Percentiles rank a stretch among this genome's conserved stretches.
Conservation (phyloP, 2,113 vertebrate species). For the Carettochelys insculpta region DNA sequence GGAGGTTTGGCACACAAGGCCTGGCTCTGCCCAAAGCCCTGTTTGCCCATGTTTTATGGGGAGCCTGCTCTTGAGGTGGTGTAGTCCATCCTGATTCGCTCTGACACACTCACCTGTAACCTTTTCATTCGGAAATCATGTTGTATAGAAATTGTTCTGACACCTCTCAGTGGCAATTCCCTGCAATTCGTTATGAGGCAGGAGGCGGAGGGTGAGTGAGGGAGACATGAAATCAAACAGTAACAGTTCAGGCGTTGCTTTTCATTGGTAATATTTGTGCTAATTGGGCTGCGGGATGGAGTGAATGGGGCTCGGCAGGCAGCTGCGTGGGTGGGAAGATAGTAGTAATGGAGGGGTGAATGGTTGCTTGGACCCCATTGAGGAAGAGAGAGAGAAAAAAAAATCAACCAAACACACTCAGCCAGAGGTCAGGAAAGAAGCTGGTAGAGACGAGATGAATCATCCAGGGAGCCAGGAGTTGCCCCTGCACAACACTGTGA, state of each 20-base stretch:
- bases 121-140: conserved; percentile 83
- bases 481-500: not conserved
- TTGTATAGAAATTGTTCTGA: conserved; percentile 82
- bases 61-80: not conserved
- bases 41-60: conserved; percentile 8
- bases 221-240: not conserved
- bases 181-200: conserved; percentile 62
- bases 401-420: not conserved
- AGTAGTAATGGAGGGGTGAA: not conserved
- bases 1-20: not conserved
- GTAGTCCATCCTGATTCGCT: conserved; percentile 74
- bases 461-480: accelerated
- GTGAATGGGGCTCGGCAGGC: conserved; percentile 2
- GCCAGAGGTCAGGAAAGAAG: not conserved
- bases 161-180: conserved; percentile 73
- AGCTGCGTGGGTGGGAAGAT: not conserved
- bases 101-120: conserved; percentile 70
- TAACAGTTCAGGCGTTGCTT: not conserved
- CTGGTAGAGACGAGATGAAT: not conserved
- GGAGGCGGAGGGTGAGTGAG: conserved; percentile 25
- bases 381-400: not conserved
- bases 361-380: not conserved
- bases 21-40: not conserved
- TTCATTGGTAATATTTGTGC: conserved; percentile 19
- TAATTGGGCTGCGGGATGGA: conserved; percentile 12